These are phyloP conservation scores for Drosophila ohnishii DNA, from an alignment of 1,140 invertebrate species.

Conservation along the genomic window DNA sequence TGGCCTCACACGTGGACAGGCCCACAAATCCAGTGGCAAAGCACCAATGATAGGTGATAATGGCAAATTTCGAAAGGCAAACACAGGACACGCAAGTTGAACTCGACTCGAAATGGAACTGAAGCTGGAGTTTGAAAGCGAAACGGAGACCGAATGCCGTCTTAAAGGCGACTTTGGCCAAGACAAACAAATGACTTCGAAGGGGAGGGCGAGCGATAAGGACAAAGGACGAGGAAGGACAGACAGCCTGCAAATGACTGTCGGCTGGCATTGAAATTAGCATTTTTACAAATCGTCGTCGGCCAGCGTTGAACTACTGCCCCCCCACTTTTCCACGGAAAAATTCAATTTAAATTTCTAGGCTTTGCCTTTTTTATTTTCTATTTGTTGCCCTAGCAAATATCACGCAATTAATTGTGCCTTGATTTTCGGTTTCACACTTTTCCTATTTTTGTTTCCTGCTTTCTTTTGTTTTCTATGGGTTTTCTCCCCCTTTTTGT, in stretches of 20 bases:
- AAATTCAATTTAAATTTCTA: slow-evolving; percentile 64
- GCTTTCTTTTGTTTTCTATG: slow-evolving; percentile 48
- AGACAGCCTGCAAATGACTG: slow-evolving; percentile 43
- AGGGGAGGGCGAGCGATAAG: neutral
- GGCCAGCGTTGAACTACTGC: slow-evolving; percentile 36
- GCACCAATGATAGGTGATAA: slow-evolving; percentile 82
- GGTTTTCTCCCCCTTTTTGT: neutral
- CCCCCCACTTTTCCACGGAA: neutral
- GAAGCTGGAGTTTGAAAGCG: slow-evolving; percentile 5
- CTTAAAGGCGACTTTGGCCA: slow-evolving; percentile 35
- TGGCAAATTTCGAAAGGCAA: slow-evolving; percentile 69
- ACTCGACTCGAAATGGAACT: slow-evolving; percentile 16
- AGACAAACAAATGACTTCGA: slow-evolving; percentile 36
- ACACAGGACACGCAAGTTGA: slow-evolving; percentile 9
- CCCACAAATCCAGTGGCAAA: slow-evolving; percentile 74
- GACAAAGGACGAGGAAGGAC: neutral
- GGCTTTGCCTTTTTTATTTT: slow-evolving; percentile 14
- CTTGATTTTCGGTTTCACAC: slow-evolving; percentile 77
- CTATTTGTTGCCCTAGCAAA: slow-evolving; percentile 44
- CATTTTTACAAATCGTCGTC: slow-evolving; percentile 48
- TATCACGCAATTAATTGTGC: slow-evolving; percentile 78
- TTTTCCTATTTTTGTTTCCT: slow-evolving; percentile 37
- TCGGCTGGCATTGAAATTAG: slow-evolving; percentile 51
- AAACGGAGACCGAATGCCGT: slow-evolving; percentile 7
- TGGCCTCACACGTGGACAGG: slow-evolving; percentile 55